phyloP scores from a whole-genome alignment of 2,888 invertebrate species.

The Diaphora mendica region DNA sequence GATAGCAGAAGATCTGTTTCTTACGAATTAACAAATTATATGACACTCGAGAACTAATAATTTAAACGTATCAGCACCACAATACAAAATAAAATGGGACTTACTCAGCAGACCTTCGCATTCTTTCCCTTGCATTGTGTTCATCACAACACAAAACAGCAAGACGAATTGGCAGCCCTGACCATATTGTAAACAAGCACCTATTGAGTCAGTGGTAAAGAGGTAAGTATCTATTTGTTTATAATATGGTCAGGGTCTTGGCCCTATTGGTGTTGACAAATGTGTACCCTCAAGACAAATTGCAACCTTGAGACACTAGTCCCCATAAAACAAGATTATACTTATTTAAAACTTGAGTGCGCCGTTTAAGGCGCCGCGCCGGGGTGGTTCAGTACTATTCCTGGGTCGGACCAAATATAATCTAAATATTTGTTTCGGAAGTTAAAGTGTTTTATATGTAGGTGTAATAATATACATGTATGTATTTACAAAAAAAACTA shows the following conservation, averaged over 20 bases:
- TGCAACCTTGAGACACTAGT: conserved; percentile 31
- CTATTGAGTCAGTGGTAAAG: neutral
- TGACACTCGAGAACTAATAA: neutral
- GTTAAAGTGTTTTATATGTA: no score
- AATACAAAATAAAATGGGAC: neutral
- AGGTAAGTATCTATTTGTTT: no score
- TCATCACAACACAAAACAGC: neutral
- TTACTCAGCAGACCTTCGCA: neutral
- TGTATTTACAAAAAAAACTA: no score
- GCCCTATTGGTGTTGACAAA: no score
- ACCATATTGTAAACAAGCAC: conserved; percentile 4
- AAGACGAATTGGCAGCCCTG: conserved; percentile 5
- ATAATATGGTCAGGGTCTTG: no score
- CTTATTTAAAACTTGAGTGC: neutral
- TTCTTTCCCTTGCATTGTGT: neutral
- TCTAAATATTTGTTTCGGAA: no score
- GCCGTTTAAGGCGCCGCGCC: no score
- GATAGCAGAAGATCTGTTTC: neutral
- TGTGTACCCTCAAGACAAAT: neutral
- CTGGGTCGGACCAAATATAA: no score
- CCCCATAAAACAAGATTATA: conserved; percentile 5
- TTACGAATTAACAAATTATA: neutral
- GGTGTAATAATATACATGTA: no score
- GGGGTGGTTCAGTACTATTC: no score
- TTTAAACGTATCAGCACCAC: neutral